Percentiles rank a stretch among this genome's conserved stretches.
Conservation (phyloP, 2,113 vertebrate genomes). For the Protomyctophum bolini region DNA sequence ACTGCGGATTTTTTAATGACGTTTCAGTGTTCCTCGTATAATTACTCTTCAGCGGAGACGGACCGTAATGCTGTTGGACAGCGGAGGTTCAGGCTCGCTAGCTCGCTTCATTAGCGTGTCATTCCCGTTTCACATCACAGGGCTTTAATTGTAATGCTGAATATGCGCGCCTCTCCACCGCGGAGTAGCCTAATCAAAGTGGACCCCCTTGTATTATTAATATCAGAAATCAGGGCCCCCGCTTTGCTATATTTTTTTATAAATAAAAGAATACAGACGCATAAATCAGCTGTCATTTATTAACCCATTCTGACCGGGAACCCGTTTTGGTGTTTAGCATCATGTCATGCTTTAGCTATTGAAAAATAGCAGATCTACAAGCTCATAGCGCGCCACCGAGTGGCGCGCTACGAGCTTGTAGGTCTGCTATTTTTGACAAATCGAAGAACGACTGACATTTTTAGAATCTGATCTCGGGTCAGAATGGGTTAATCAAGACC, state of each 20-base stretch:
- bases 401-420: no score
- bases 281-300: constrained; percentile 99
- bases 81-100: constrained; percentile 99
- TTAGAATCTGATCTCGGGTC: no score
- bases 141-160: constrained; percentile 99
- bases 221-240: constrained; percentile 98
- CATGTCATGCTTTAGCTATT: no score
- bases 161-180: constrained; percentile 97
- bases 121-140: constrained; percentile 99
- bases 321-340: no score
- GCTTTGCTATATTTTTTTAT: constrained; percentile 99
- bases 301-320: no score
- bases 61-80: constrained; percentile 99
- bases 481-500: no score
- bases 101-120: constrained; percentile 99
- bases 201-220: constrained; percentile 99
- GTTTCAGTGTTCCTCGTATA: constrained; percentile 99
- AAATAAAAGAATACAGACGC: constrained; percentile 99
- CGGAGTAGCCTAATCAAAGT: constrained; percentile 99
- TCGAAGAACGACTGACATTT: no score
- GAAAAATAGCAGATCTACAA: no score
- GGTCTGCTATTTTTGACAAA: no score
- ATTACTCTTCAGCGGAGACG: constrained; percentile 99
- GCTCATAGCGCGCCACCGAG: no score
- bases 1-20: constrained; percentile 99